Evolutionary conservation across 2,888 invertebrate species (phyloP), one percentile per base, ranked within the genome.

Genomic region (Luffia ferchaultella): DNA sequence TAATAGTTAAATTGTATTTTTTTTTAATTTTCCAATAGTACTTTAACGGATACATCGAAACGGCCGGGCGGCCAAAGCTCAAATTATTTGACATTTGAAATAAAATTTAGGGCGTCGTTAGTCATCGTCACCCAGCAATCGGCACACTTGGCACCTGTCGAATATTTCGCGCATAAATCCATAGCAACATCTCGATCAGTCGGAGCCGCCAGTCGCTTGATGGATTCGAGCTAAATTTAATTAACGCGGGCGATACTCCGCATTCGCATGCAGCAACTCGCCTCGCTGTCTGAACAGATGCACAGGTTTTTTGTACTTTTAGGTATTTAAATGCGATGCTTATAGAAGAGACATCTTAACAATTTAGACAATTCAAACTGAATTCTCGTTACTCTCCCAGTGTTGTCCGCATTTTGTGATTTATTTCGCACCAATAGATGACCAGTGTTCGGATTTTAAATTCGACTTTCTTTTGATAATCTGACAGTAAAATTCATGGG

Each of bases 71-170:
- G 67, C 67, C 70, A 69, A 73, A 70, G 79, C 71, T 79, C 73
- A 75, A 79, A 80, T 77, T 74, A 83, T 82, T 80, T 83, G 83
- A 83, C 83, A 83, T 83, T 83, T 83, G 73, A 68, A 76, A 73
- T 76, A 73, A 80, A 77, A 82, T 80, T 80, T 75, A 76, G 83
- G 77, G 73, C 80, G 76, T 70, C 79, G 80, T 82, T 83, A 83
- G 80, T 83, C 83, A 83, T 83, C 76, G 72, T 76, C 80, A 80
- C 77, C 76, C 71, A 71, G 65, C 70, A 71, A 76, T 76, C 78
- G 85, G 78, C 84, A 85, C 84, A 85, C 83, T 85, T 85, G 85
- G 85, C 85, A 85, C 82, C 77, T 79, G 79, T 79, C 80, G 80
- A 85, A 84, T 83, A 85, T 79, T 82, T 77, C 71, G 73, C 76